Conservation (phyloP, 2,797 vertebrate species). For the Pagetopsis macropterus region DNA sequence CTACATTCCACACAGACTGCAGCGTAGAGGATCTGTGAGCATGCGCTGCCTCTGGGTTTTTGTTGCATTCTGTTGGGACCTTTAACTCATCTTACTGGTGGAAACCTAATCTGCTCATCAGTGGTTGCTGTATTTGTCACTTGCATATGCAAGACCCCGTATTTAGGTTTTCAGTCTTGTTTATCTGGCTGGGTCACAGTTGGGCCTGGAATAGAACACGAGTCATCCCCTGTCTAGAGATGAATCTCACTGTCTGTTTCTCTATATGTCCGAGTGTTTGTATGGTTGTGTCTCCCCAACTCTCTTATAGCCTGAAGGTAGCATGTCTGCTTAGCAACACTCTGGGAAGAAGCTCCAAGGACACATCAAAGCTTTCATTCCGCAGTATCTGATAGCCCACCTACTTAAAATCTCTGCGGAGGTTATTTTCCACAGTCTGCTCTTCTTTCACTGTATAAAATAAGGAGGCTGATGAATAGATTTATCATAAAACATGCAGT, state of each 20-base stretch:
- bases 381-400: slow-evolving; percentile 39
- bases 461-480: slow-evolving; percentile 6
- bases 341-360: slow-evolving; percentile 32
- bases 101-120: slow-evolving; percentile 31
- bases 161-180: slow-evolving; percentile 71
- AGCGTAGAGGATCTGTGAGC: slow-evolving; percentile 31
- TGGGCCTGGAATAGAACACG: slow-evolving; percentile 70
- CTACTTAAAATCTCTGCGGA: slow-evolving; percentile 24
- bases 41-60: background rate
- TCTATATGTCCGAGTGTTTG: slow-evolving; percentile 42
- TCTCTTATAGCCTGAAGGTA: slow-evolving; percentile 52
- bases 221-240: slow-evolving; percentile 66
- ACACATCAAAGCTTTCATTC: slow-evolving; percentile 19
- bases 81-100: slow-evolving; percentile 32
- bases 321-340: slow-evolving; percentile 64
- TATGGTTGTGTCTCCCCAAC: slow-evolving; percentile 37
- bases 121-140: slow-evolving; percentile 35
- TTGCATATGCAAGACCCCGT: slow-evolving; percentile 37
- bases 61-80: slow-evolving; percentile 19
- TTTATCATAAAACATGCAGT: slow-evolving; percentile 15
- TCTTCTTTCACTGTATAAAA: slow-evolving; percentile 4
- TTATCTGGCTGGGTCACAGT: slow-evolving; percentile 68
- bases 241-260: slow-evolving; percentile 60
- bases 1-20: slow-evolving; percentile 74
- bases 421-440: slow-evolving; percentile 29